Conservation (phyloP, 2,113 vertebrate genomes). For the Heliornis fulica region DNA sequence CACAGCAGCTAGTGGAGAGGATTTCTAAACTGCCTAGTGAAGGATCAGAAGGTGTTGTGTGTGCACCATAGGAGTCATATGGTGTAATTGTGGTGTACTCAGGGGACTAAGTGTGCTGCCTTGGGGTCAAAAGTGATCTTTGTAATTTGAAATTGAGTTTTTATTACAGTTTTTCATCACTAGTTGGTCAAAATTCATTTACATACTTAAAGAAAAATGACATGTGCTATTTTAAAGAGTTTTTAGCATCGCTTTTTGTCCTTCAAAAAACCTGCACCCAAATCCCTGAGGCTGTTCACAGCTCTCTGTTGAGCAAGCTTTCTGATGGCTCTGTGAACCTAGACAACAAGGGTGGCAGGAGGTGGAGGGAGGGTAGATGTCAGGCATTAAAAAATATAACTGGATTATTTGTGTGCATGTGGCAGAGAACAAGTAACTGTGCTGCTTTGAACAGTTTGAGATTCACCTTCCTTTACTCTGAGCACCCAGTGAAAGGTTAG, state of each 20-base stretch:
- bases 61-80: background rate
- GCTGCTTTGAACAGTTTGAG: background rate
- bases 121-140: background rate
- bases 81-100: background rate
- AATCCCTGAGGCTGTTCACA: background rate
- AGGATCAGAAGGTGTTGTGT: background rate
- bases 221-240: background rate
- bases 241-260: background rate
- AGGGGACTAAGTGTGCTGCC: background rate
- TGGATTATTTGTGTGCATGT: accelerated
- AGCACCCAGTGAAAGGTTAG: background rate
- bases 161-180: background rate
- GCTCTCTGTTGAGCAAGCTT: background rate
- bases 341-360: background rate
- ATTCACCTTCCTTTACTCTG: background rate
- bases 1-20: background rate
- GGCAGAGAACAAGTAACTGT: background rate
- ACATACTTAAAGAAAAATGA: accelerated
- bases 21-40: background rate
- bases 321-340: background rate
- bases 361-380: too few species aligned
- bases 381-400: background rate
- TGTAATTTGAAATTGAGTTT: background rate
- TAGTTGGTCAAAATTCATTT: background rate
- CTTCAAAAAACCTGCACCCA: background rate